phyloP scores from a whole-genome alignment of 35 echinoderm and acorn worm genomes.

The Amphiura filiformis region DNA sequence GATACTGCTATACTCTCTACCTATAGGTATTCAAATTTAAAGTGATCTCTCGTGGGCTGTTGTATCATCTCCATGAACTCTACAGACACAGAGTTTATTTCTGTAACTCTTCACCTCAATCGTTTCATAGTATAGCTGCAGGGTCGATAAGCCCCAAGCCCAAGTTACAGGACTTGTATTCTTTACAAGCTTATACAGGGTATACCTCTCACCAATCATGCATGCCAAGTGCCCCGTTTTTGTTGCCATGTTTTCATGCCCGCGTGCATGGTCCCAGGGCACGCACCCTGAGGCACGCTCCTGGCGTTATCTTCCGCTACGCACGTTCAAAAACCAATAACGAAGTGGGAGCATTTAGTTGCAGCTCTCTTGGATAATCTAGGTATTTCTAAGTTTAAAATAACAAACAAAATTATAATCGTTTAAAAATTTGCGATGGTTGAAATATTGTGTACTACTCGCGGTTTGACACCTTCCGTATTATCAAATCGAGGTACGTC shows the following conservation, averaged over 20 bases:
- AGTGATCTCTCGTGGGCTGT: background rate
- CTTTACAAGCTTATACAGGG: background rate
- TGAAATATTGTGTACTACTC: background rate
- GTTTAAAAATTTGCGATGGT: background rate
- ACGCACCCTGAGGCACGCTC: slow-evolving; percentile 6
- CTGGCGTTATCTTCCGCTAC: too few species aligned
- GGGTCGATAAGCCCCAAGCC: background rate
- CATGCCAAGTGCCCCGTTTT: background rate
- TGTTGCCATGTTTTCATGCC: background rate
- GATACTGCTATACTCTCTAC: background rate
- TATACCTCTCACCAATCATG: background rate
- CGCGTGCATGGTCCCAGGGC: background rate
- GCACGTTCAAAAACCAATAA: too few species aligned
- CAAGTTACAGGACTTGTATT: background rate
- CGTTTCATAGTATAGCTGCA: background rate
- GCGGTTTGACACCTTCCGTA: background rate
- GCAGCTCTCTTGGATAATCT: background rate
- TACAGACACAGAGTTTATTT: background rate
- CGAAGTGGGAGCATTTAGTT: too few species aligned
- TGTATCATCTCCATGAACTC: background rate
- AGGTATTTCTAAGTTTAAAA: background rate
- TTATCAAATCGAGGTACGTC: background rate
- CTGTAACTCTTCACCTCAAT: background rate
- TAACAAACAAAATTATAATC: background rate
- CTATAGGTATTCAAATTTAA: background rate